These are phyloP conservation scores for Sphaeramia orbicularis DNA, from an alignment of 2,797 vertebrate genomes.

Conservation along the genomic window DNA sequence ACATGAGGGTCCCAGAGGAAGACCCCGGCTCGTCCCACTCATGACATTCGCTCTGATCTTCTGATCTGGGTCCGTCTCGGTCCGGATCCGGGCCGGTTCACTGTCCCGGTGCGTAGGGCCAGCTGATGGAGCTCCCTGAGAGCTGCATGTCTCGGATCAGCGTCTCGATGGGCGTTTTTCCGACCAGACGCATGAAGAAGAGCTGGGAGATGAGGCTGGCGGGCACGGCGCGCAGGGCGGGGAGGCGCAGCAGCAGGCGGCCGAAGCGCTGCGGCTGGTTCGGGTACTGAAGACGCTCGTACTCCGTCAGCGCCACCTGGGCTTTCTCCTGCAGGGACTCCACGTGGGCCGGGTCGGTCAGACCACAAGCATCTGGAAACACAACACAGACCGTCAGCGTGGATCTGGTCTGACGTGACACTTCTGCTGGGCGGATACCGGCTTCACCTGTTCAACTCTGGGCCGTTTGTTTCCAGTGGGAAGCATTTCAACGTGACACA, in stretches of 20 bases:
- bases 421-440: no score
- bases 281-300: conserved; percentile 92
- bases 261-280: conserved; percentile 94
- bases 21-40: conserved; percentile 11
- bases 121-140: conserved; percentile 95
- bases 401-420: no score
- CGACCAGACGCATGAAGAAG: conserved; percentile 96
- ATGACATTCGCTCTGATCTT: conserved; percentile 40
- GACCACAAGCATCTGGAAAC: conserved; percentile 91
- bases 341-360: conserved; percentile 92
- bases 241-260: conserved; percentile 91
- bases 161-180: conserved; percentile 96
- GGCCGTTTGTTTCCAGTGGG: no score
- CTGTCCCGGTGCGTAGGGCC: conserved; percentile 93
- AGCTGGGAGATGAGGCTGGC: conserved; percentile 95
- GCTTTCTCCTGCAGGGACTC: conserved; percentile 96
- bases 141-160: conserved; percentile 98
- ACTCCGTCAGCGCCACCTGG: conserved; percentile 94
- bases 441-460: no score
- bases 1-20: conserved; percentile 9
- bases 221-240: conserved; percentile 91
- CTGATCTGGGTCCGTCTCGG: conserved; percentile 52
- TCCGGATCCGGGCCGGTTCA: conserved; percentile 50
- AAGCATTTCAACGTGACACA: no score
- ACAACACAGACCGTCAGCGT: no score